A percentile compares a stretch with the other conserved stretches of the same genome.
Evolutionary conservation across 2,888 invertebrate genomes (phyloP).

Genomic region (Himalopsyche kuldschensis): DNA sequence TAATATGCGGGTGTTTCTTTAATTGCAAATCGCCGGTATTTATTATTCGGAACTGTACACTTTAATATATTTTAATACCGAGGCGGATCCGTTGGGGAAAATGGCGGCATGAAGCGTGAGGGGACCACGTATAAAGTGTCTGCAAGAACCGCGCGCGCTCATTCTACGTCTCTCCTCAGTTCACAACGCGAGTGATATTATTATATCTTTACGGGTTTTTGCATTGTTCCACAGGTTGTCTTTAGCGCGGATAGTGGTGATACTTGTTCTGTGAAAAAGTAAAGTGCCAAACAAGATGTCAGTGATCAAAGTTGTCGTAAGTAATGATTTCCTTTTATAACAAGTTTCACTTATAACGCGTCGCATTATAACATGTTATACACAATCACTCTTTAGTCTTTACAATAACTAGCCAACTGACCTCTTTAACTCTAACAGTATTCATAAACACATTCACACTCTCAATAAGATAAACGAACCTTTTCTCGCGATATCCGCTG

Average conservation of each 20-base stretch:
- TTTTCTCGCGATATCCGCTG: too few species aligned
- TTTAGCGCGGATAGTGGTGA: neutral
- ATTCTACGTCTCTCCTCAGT: constrained; percentile 1
- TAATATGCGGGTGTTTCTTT: neutral
- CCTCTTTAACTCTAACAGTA: neutral
- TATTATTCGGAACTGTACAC: neutral
- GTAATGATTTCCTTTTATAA: constrained; percentile 6
- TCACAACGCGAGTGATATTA: neutral
- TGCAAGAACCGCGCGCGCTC: constrained; percentile 15
- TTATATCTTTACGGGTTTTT: neutral
- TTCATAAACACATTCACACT: neutral
- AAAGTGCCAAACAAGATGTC: constrained; percentile 26
- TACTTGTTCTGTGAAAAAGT: constrained; percentile 4
- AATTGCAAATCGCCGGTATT: neutral
- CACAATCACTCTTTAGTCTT: neutral
- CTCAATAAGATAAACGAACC: neutral
- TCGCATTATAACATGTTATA: neutral
- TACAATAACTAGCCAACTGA: neutral
- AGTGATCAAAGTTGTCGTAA: constrained; percentile 29
- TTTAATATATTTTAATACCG: neutral
- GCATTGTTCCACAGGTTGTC: neutral
- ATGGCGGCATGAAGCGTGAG: neutral
- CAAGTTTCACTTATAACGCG: neutral
- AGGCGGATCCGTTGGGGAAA: neutral
- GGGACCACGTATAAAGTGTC: constrained; percentile 16